Percentiles rank a stretch among this genome's conserved stretches.
These are phyloP conservation scores for Scomber japonicus DNA, from an alignment of 2,113 vertebrate genomes.

Conservation along the genomic window DNA sequence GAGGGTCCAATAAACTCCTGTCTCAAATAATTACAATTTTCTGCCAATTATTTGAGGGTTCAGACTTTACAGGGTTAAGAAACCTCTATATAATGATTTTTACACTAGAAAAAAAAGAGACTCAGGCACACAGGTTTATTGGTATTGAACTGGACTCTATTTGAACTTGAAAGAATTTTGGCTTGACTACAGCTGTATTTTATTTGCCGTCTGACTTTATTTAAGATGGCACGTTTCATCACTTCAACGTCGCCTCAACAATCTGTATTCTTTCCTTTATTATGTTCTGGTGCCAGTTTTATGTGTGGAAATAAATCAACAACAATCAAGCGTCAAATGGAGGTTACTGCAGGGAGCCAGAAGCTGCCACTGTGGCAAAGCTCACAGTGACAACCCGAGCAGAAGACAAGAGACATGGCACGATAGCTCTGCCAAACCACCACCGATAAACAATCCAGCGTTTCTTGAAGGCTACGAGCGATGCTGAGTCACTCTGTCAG, in stretches of 20 bases:
- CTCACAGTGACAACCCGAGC: background rate
- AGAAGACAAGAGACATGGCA: constrained; percentile 19
- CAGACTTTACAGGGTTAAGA: too few relatives aligned
- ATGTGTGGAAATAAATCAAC: background rate
- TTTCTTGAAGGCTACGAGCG: background rate
- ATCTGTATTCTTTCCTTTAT: background rate
- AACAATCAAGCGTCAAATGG: constrained; percentile 5
- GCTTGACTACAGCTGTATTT: background rate
- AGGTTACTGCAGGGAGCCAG: background rate
- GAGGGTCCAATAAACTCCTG: too few relatives aligned
- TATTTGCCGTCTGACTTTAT: too few relatives aligned
- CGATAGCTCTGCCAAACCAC: constrained; percentile 5
- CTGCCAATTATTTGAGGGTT: too few relatives aligned
- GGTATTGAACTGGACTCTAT: background rate
- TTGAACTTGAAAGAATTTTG: background rate
- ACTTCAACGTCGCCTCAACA: background rate
- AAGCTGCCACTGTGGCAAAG: constrained; percentile 2
- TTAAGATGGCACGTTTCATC: background rate
- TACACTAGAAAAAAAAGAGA: too few relatives aligned
- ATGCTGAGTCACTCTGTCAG: background rate
- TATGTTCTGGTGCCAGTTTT: background rate
- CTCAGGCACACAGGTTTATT: too few relatives aligned
- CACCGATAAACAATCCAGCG: background rate
- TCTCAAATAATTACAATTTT: too few relatives aligned
- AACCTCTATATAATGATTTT: too few relatives aligned